Evolutionary conservation across 2,888 invertebrate species (phyloP).

Genomic region (Atethmia centrago): DNA sequence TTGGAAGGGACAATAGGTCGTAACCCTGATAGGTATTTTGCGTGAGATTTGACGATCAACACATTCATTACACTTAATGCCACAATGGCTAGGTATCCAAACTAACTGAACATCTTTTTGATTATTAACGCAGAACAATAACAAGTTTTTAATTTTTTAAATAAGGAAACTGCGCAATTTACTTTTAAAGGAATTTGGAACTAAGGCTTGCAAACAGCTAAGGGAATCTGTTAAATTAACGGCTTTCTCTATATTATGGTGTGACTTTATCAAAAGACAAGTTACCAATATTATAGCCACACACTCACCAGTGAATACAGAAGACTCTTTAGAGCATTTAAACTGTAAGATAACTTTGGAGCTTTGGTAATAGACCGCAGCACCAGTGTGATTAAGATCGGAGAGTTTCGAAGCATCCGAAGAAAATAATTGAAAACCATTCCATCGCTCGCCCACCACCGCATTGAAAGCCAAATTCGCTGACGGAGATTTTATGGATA

Average conservation of each 20-base stretch:
- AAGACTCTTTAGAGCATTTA: neutral
- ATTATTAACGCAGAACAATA: neutral
- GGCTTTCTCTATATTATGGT: neutral
- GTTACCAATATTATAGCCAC: constrained; percentile 1
- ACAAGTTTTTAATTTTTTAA: neutral
- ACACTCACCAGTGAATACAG: neutral
- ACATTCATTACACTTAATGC: neutral
- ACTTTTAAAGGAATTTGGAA: neutral
- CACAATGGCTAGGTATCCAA: neutral
- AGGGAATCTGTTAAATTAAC: neutral
- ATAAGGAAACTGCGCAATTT: neutral
- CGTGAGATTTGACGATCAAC: neutral
- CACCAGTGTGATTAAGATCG: neutral
- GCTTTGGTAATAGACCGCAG: neutral
- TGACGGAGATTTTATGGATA: neutral
- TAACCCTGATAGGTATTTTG: neutral
- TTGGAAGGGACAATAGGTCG: too few relatives aligned
- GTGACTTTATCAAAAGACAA: neutral
- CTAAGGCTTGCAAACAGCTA: neutral
- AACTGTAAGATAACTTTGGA: neutral
- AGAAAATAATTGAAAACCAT: neutral
- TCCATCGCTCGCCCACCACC: constrained; percentile 5
- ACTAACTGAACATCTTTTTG: neutral
- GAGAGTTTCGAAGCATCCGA: neutral
- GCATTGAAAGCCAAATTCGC: neutral